Base-by-base conservation (phyloP, 2,888 invertebrate species). In the Limenitis camilla region DNA sequence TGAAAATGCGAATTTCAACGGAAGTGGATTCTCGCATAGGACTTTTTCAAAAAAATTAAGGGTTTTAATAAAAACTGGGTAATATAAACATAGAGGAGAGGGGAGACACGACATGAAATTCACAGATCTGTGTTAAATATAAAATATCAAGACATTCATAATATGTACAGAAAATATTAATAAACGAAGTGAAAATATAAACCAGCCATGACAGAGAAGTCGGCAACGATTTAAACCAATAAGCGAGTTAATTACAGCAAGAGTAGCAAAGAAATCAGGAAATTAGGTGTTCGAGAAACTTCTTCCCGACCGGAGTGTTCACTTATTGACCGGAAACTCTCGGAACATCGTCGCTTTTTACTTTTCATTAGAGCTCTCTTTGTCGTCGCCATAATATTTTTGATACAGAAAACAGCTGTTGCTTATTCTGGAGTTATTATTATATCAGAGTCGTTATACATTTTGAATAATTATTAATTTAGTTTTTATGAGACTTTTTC, bases 281-380 rank as follows among this genome's bases (percentile, higher is more conserved):
- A 75, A 74, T 74, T 67, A 69, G 65, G 65, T 69, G 69, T 64
- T 61, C 67, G 66, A 62, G 65, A 40, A 49, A 43, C 57, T 63
- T 60, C 56, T 60, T 59, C 60, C 60, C 59, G 62, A 42, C 48
- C 52, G 59, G 59, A 62, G 62, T 66, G 65, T 62, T 69, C 67
- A 59, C 63, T 68, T 67, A 71, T 66, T 69, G 71, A 68, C 69
- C 69, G 70, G 67, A 70, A 68, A 54, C 43, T 48, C 49, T 45
- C 51, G 49, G 49, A 50, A 66, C 62, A 65, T 59, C 60, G 55
- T 54, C 59, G 53, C 59, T 63, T 63, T 67, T 65, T 60, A 40
- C 53, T 60, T 61, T 74, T 74, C 68, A 74, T 74, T 70, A 76
- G 64, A 35, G 59, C 32, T 38, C n/a, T 39, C 33, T 33, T 45